Percentiles rank a stretch among this genome's conserved stretches.
Evolutionary conservation across 2,888 invertebrate species (phyloP).

Genomic region (Tachina grossa): DNA sequence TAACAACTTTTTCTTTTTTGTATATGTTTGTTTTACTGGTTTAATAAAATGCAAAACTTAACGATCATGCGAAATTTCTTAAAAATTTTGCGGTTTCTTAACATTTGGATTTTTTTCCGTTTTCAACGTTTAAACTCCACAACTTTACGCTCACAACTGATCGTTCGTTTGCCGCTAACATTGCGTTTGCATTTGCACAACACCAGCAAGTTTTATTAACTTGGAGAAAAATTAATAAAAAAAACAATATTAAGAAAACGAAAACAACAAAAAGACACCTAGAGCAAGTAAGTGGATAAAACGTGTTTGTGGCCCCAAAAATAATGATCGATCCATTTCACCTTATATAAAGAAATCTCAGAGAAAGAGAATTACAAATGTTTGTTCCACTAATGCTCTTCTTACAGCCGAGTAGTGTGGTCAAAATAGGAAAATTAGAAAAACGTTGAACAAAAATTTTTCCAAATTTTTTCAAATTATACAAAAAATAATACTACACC

Average conservation of each 20-base stretch:
- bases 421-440: background rate
- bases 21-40: conserved; percentile 33
- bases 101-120: conserved; percentile 32
- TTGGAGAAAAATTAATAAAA: conserved; percentile 39
- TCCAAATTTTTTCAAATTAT: background rate
- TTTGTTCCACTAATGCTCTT: conserved; percentile 12
- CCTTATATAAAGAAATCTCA: conserved; percentile 54
- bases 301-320: conserved; percentile 69
- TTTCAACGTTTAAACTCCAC: conserved; percentile 69
- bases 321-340: conserved; percentile 67
- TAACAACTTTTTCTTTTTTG: conserved; percentile 42
- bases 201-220: conserved; percentile 58
- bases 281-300: conserved; percentile 39
- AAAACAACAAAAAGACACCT: conserved; percentile 32
- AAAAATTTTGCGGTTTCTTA: conserved; percentile 40
- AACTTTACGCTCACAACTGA: conserved; percentile 71
- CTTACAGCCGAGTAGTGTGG: background rate
- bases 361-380: conserved; percentile 39
- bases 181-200: conserved; percentile 45
- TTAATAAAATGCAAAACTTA: conserved; percentile 38
- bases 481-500: too few relatives aligned
- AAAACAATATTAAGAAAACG: background rate
- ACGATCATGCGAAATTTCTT: conserved; percentile 66
- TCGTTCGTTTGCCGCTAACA: conserved; percentile 44
- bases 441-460: background rate